These are phyloP conservation scores for Sebastes taczanowskii DNA, from an alignment of 2,797 vertebrate species.

Conservation along the genomic window DNA sequence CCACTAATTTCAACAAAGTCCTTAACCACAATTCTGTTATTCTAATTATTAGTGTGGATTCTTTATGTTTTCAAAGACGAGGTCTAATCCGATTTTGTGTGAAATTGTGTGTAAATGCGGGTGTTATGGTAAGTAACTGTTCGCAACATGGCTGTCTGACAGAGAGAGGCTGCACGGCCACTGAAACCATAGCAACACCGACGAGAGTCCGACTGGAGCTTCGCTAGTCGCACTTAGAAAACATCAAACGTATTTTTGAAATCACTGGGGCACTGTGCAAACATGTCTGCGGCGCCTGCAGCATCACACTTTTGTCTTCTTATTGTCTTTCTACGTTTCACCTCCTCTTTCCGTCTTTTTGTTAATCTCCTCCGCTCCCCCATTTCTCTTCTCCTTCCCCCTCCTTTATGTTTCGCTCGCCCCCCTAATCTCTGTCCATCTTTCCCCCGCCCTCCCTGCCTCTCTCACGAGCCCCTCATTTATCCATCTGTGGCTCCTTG, in stretches of 20 bases:
- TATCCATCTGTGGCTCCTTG: slow-evolving; percentile 22
- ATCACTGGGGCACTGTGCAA: slow-evolving; percentile 12
- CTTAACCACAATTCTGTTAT: background rate
- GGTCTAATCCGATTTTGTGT: slow-evolving; percentile 25
- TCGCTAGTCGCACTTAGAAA: slow-evolving; percentile 38
- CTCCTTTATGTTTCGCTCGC: background rate
- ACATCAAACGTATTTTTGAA: slow-evolving; percentile 53
- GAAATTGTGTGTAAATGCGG: slow-evolving; percentile 46
- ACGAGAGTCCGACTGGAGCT: slow-evolving; percentile 28
- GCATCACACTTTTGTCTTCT: background rate
- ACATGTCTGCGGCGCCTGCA: slow-evolving; percentile 15
- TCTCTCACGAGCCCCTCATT: slow-evolving; percentile 10
- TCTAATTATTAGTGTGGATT: slow-evolving; percentile 9
- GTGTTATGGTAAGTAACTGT: slow-evolving; percentile 22
- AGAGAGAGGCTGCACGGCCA: slow-evolving; percentile 33
- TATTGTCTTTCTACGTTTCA: slow-evolving; percentile 9
- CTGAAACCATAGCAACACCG: slow-evolving; percentile 71
- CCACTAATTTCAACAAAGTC: slow-evolving; percentile 7
- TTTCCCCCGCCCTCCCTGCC: slow-evolving; percentile 4
- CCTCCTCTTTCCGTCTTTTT: background rate
- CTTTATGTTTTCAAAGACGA: background rate
- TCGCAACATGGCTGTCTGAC: slow-evolving; percentile 46
- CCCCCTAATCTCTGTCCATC: slow-evolving; percentile 32
- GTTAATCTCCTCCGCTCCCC: slow-evolving; percentile 1
- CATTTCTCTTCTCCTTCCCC: background rate